Conservation (phyloP, 2,797 vertebrate genomes). For the Sebastes goodei region DNA sequence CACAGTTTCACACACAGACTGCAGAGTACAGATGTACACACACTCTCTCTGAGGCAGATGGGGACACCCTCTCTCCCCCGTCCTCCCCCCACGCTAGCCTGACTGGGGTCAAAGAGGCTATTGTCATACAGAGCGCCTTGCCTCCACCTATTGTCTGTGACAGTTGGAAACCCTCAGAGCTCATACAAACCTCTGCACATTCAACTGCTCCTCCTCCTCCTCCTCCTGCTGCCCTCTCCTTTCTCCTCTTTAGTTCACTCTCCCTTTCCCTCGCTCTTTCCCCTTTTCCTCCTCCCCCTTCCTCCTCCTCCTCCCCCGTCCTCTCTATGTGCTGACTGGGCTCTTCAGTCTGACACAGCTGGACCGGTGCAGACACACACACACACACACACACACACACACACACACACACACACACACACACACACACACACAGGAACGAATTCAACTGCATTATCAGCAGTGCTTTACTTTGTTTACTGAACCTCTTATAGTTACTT, state of each 20-base stretch:
- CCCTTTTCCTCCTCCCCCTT: background rate
- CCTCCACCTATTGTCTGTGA: slow-evolving; percentile 76
- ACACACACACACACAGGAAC: slow-evolving; percentile 10
- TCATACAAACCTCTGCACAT: slow-evolving; percentile 74
- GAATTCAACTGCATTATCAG: background rate
- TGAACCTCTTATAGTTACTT: accelerated
- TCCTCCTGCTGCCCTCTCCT: slow-evolving; percentile 26
- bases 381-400: slow-evolving; percentile 15
- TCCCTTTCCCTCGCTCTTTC: slow-evolving; percentile 29
- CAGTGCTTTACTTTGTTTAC: background rate
- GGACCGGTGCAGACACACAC: slow-evolving; percentile 29
- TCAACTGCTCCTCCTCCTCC: slow-evolving; percentile 46
- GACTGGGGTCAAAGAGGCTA: slow-evolving; percentile 80
- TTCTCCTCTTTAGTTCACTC: slow-evolving; percentile 63
- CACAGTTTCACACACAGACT: slow-evolving; percentile 1
- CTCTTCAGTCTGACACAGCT: slow-evolving; percentile 56
- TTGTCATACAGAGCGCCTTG: slow-evolving; percentile 78
- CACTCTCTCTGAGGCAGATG: slow-evolving; percentile 71
- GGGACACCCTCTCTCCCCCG: slow-evolving; percentile 57
- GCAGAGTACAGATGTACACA: slow-evolving; percentile 44
- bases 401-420: slow-evolving; percentile 19
- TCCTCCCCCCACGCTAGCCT: slow-evolving; percentile 26
- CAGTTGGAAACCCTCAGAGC: slow-evolving; percentile 72
- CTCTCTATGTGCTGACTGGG: slow-evolving; percentile 52
- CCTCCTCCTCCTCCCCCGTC: background rate